These are phyloP conservation scores for Bombus impatiens DNA, from an alignment of 1,140 invertebrate species.

Conservation along the genomic window DNA sequence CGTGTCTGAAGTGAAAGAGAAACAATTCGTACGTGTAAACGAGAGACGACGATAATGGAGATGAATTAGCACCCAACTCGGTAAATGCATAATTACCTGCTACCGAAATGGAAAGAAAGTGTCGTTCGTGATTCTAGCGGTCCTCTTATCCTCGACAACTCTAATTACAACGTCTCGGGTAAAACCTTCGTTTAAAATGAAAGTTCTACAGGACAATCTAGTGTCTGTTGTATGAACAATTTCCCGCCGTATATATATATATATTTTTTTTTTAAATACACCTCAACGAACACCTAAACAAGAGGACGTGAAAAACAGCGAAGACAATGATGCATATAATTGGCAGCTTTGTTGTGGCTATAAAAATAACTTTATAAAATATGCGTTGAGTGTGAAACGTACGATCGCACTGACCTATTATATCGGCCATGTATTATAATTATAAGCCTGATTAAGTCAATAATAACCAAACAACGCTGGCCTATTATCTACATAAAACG, in stretches of 20 bases:
- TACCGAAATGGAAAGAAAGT: conserved; percentile 15
- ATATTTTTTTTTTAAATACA: not conserved
- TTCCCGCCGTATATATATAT: too few species aligned
- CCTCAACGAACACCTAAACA: not conserved
- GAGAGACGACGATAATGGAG: not conserved
- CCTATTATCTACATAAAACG: not conserved
- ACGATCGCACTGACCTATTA: conserved; percentile 6
- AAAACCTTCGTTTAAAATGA: not conserved
- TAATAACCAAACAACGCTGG: not conserved
- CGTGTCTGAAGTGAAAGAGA: not conserved
- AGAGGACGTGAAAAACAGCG: not conserved
- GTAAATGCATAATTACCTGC: conserved; percentile 17
- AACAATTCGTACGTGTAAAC: not conserved
- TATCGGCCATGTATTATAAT: not conserved
- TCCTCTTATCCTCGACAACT: not conserved
- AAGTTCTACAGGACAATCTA: not conserved
- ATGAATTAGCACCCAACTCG: not conserved
- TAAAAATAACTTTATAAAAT: conserved; percentile 24
- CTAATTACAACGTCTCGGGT: conserved; percentile 17
- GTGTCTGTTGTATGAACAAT: conserved; percentile 18
- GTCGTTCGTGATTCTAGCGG: not conserved
- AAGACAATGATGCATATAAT: conserved; percentile 34
- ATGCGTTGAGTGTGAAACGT: not conserved
- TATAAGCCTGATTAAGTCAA: conserved; percentile 18
- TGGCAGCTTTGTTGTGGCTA: conserved; percentile 5